A percentile compares a stretch with the other conserved stretches of the same genome.
phyloP scores from a whole-genome alignment of 2,888 invertebrate genomes.

The Parochlus steinenii region DNA sequence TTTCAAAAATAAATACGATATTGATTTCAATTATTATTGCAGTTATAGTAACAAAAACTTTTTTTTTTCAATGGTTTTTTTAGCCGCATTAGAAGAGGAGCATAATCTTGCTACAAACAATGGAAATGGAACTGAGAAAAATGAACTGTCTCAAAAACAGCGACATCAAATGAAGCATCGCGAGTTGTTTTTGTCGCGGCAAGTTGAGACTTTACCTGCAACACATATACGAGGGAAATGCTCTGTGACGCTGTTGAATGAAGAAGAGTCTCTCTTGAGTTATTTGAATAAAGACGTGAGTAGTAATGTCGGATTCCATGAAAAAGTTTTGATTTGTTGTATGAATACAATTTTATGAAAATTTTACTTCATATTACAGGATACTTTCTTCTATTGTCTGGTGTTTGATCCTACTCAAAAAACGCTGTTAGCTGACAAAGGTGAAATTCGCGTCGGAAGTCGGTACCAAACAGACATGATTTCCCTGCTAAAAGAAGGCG shows the following conservation, averaged over 20 bases:
- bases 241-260: conserved; percentile 95
- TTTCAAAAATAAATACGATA: too few relatives aligned
- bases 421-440: conserved; percentile 96
- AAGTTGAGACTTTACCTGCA: conserved; percentile 95
- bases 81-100: conserved; percentile 56
- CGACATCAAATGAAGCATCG: conserved; percentile 93
- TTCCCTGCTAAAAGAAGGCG: conserved; percentile 62
- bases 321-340: conserved; percentile 1
- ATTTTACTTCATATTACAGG: conserved; percentile 39
- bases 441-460: conserved; percentile 82
- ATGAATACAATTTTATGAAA: conserved; percentile 4
- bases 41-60: neutral
- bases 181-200: conserved; percentile 93
- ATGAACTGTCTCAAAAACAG: conserved; percentile 63
- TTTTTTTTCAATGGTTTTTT: conserved; percentile 17
- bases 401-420: conserved; percentile 99
- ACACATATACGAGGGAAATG: conserved; percentile 99
- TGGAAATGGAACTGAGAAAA: conserved; percentile 37
- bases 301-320: conserved; percentile 25
- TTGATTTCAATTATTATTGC: neutral
- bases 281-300: conserved; percentile 92
- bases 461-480: conserved; percentile 93
- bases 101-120: conserved; percentile 23
- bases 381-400: conserved; percentile 98
- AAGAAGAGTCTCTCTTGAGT: conserved; percentile 90